Base-by-base conservation (phyloP, 2,888 invertebrate genomes). In the Ctenicera cuprea region DNA sequence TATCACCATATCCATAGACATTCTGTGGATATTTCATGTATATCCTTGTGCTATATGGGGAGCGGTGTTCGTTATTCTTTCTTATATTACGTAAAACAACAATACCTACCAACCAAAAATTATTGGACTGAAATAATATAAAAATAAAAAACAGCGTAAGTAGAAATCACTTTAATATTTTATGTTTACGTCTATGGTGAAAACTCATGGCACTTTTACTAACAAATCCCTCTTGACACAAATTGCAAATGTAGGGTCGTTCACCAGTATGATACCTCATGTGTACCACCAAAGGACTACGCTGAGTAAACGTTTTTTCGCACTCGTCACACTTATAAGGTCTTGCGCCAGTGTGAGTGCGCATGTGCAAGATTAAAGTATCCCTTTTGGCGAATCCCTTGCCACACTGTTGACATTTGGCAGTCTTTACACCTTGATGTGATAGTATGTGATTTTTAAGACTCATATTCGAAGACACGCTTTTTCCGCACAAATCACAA, bases 331-430 rank as follows among this genome's bases (percentile, higher is more conserved):
- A 86, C 43, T 78, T 77, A 70, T 84, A 85, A 0, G 85, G 86
- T 63, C 82, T 78, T 20, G 86, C 86, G 14, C 87, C 86, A 0
- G 86, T 87, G 71, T 87, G 87, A 0, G 85, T 85, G 12, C 85
- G 80, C 65, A 85, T 78, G 73, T 88, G 88, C 18, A 83, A 75
- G 12, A 78, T 78, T n/a, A 85, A 78, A 66, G 83, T 83, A 65
- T 82, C 81, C 59, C 81, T 81, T 33, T 82, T 82, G 0, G 82
- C 80, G 61, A 85, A 85, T 2, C 82, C 79, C 74, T 85, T 84
- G 12, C 83, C 84, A 66, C 85, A 85, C 7, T 81, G 82, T 45
- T 82, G 82, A 62, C 85, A 85, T n/a, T 79, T 76, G n/a, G 82
- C 64, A 0, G 84, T 82, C 61, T 83, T 83, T 0, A 81, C 62